Percentiles rank a stretch among this genome's conserved stretches.
Evolutionary conservation across 2,113 vertebrate species (phyloP).

Genomic region (Ceratotherium simum): DNA sequence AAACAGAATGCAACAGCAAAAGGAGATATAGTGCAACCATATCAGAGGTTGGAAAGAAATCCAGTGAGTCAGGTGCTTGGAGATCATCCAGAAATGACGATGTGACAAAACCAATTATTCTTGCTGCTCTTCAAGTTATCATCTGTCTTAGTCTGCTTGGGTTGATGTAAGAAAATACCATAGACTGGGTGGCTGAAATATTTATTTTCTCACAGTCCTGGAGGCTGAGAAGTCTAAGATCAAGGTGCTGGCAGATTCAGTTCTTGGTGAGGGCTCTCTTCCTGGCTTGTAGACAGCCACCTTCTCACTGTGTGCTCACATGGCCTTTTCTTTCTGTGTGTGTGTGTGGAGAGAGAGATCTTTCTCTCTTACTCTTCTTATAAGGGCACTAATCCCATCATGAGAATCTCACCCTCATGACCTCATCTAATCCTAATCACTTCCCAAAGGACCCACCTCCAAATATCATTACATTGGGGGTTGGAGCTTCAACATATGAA

Average conservation of each 20-base stretch:
- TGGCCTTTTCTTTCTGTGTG: not conserved
- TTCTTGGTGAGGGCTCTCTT: not conserved
- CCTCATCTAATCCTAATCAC: not conserved
- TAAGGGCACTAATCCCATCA: not conserved
- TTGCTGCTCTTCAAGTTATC: slow-evolving; percentile 66
- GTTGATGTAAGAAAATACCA: not conserved
- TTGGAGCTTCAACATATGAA: not conserved
- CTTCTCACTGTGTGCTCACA: not conserved
- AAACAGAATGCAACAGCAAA: not conserved
- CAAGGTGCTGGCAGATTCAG: not conserved
- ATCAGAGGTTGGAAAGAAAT: not conserved
- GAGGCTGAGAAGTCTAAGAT: not conserved
- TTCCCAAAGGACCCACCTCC: not conserved
- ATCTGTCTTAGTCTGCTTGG: not conserved
- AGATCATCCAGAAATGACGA: slow-evolving; percentile 58
- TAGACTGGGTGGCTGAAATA: not conserved
- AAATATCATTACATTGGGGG: not conserved
- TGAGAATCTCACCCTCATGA: not conserved
- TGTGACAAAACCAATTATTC: slow-evolving; percentile 53
- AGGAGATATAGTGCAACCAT: not conserved
- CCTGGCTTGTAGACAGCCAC: not conserved
- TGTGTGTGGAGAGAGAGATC: not conserved
- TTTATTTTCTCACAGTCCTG: not conserved
- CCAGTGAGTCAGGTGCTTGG: not conserved
- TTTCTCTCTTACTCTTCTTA: not conserved